Evolutionary conservation across 2,888 invertebrate species (phyloP).

Genomic region (Brachypalpus laphriformis): DNA sequence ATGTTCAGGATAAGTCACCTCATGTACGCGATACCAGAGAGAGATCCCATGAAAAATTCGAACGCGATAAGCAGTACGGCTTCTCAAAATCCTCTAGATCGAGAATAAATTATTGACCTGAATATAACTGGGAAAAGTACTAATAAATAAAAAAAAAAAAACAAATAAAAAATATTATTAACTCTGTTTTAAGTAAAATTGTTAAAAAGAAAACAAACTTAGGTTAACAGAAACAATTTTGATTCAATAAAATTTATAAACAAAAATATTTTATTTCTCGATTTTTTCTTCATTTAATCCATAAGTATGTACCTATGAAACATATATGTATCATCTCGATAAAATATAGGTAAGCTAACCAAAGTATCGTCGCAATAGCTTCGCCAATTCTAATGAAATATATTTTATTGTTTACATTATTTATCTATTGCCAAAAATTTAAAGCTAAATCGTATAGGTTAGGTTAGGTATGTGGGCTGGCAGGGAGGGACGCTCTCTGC

Average conservation of each 20-base stretch:
- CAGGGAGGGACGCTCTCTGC: too few relatives aligned
- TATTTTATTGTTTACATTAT: too few relatives aligned
- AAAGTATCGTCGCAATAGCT: too few relatives aligned
- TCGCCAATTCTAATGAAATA: too few relatives aligned
- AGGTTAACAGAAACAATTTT: constrained; percentile 33
- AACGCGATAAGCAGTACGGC: constrained; percentile 91
- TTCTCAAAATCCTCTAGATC: constrained; percentile 84
- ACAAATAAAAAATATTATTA: constrained; percentile 20
- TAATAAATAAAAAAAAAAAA: constrained; percentile 19
- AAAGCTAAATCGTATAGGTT: too few relatives aligned
- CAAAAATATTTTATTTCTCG: constrained; percentile 23
- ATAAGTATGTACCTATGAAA: too few relatives aligned
- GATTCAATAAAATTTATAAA: constrained; percentile 64
- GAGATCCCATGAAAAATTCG: constrained; percentile 90
- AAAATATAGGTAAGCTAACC: too few relatives aligned
- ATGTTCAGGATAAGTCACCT: constrained; percentile 90
- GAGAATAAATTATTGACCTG: constrained; percentile 78
- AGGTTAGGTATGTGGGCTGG: too few relatives aligned
- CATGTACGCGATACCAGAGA: constrained; percentile 86
- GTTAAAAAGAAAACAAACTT: constrained; percentile 35
- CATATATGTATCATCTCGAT: too few relatives aligned
- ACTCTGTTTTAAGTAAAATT: constrained; percentile 48
- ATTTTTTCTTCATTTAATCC: too few relatives aligned
- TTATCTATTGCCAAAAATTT: too few relatives aligned
- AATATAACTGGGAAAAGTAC: not conserved